Conservation (phyloP, 2,888 invertebrate genomes). For the Ischnura elegans region DNA sequence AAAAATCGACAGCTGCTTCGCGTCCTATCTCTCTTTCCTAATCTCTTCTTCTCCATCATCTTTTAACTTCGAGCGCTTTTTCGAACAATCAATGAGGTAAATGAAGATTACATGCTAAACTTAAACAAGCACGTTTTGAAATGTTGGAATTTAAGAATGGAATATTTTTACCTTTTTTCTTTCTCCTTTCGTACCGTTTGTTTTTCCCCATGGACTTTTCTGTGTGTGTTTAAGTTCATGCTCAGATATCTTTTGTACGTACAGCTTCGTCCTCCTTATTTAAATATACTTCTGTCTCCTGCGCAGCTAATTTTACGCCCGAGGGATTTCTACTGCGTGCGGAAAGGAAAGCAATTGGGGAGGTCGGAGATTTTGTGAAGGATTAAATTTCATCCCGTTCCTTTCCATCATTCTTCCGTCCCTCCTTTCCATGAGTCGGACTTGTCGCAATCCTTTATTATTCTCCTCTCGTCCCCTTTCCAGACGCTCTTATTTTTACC, state of each 20-base stretch:
- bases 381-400: background rate
- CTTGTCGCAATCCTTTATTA: background rate
- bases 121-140: background rate
- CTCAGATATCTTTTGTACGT: background rate
- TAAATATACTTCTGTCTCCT: background rate
- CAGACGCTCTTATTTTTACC: no score
- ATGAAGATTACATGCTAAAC: background rate
- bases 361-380: background rate
- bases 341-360: background rate
- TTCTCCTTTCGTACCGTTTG: background rate
- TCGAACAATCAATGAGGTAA: background rate
- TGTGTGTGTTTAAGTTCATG: background rate
- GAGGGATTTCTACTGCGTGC: background rate
- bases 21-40: background rate
- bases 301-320: constrained; percentile 21
- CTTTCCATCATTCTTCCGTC: background rate
- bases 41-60: background rate
- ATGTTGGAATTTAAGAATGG: background rate
- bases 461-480: background rate
- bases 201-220: background rate
- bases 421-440: no score
- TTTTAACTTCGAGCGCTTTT: background rate
- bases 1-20: background rate
- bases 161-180: background rate
- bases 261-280: background rate